Evolutionary conservation across 2,797 vertebrate species (phyloP), one percentile per base, ranked within the genome.

Genomic region (Hemitrygon akajei): DNA sequence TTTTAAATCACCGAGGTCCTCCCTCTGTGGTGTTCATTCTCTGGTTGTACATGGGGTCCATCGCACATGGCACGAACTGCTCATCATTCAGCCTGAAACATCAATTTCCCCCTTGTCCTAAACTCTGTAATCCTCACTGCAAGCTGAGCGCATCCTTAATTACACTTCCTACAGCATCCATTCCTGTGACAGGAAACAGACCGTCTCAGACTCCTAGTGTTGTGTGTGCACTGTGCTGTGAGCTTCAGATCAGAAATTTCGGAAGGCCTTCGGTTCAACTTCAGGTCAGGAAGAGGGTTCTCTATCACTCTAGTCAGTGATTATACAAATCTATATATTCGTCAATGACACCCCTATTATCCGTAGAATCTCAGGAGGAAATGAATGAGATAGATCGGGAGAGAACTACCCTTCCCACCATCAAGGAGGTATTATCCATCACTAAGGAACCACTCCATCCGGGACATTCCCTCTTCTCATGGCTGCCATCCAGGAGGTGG

Each of bases 101-200:
- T 91, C 89, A 40, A 91, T 2, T 3, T 27, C 66, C 89, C 20
- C 37, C 66, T 7, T 27, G 66, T 73, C 66, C 47, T 91, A 91
- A 91, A 73, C 34, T 34, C 69, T 63, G 60, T 91, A 73, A 91
- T 91, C 89, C 86, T 25, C 34, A 27, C 89, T 73, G 37, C 37
- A 47, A 11, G 37, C 66, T 73, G 89, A 91, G 63, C 14, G 20
- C 20, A 73, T 91, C 89, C 37, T 91, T 91, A 91, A 91, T 91
- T 91, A 91, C 66, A 25, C 34, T 91, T 73, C 69, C 40, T 73
- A 91, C 73, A 91, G 89, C 69, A 73, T 11, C 69, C 89, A 91
- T 73, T 73, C 66, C 63, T 71, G 34, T 73, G 89, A 73, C 66
- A 91, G 89, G 89, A 91, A 91, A 40, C 66, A 71, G 89, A 71